Evolutionary conservation across 1,140 invertebrate genomes (phyloP).

Genomic region (Leptopilina boulardi): DNA sequence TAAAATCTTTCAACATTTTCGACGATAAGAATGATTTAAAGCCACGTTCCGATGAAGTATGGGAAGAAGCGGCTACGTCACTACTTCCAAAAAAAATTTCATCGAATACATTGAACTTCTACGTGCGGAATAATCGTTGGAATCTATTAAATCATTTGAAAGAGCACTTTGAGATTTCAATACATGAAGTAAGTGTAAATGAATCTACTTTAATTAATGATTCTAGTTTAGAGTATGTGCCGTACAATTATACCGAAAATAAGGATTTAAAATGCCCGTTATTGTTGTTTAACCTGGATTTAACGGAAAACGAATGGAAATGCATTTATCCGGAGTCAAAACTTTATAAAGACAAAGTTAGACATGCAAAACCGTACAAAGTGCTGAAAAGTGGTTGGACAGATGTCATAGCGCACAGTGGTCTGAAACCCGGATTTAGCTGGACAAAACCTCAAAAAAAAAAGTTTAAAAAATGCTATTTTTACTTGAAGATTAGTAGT

Average conservation of each 20-base stretch:
- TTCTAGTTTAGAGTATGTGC: not conserved
- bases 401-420: slow-evolving; percentile 25
- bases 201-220: not conserved
- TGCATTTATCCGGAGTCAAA: no score
- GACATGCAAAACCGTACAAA: not conserved
- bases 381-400: slow-evolving; percentile 36
- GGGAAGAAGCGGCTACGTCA: not conserved
- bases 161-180: not conserved
- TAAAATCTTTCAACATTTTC: no score
- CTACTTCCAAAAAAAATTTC: not conserved
- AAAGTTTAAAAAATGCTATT: no score
- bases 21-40: not conserved
- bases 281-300: not conserved
- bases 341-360: slow-evolving; percentile 1
- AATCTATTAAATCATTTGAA: not conserved
- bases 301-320: not conserved
- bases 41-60: not conserved
- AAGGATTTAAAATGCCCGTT: not conserved
- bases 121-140: not conserved
- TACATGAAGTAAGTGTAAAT: not conserved
- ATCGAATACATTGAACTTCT: slow-evolving; percentile 3
- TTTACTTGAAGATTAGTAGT: no score
- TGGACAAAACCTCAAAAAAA: no score
- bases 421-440: no score
- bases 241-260: not conserved